Percentiles rank a stretch among this genome's conserved stretches.
phyloP scores from a whole-genome alignment of 2,888 invertebrate species.

The Celastrina argiolus region DNA sequence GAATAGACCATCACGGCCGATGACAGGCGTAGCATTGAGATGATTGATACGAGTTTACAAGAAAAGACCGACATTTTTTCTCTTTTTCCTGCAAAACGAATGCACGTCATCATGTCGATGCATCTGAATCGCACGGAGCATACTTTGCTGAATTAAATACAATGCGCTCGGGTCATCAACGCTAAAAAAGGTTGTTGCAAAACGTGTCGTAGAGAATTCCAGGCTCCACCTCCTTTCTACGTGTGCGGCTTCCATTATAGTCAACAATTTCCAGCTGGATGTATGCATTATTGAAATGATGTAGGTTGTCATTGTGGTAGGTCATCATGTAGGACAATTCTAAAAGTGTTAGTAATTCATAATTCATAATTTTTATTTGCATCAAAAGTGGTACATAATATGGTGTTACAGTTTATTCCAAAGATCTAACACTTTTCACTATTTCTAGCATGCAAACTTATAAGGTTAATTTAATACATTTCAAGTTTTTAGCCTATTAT shows the following conservation, averaged over 20 bases:
- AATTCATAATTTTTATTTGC: too few relatives aligned
- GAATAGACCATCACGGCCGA: slow-evolving; percentile 21
- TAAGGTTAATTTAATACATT: too few relatives aligned
- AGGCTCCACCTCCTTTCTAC: neutral
- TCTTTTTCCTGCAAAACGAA: slow-evolving; percentile 8
- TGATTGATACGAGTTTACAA: slow-evolving; percentile 17
- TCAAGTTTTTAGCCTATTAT: too few relatives aligned
- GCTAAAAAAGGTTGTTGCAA: neutral
- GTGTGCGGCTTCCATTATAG: neutral
- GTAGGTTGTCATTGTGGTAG: too few relatives aligned
- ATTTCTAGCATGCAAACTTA: too few relatives aligned
- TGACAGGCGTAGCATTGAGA: slow-evolving; percentile 17
- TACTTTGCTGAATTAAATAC: neutral
- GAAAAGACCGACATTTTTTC: slow-evolving; percentile 4
- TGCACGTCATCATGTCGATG: slow-evolving; percentile 3
- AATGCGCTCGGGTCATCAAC: neutral
- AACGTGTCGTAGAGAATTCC: neutral
- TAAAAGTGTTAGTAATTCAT: too few relatives aligned
- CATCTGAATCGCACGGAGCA: neutral
- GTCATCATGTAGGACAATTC: too few relatives aligned
- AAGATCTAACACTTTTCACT: too few relatives aligned
- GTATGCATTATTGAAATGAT: too few relatives aligned
- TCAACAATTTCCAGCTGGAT: neutral
- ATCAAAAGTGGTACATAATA: too few relatives aligned
- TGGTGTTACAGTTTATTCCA: too few relatives aligned